Conservation (phyloP, 2,888 invertebrate species). For the Candidula unifasciata region DNA sequence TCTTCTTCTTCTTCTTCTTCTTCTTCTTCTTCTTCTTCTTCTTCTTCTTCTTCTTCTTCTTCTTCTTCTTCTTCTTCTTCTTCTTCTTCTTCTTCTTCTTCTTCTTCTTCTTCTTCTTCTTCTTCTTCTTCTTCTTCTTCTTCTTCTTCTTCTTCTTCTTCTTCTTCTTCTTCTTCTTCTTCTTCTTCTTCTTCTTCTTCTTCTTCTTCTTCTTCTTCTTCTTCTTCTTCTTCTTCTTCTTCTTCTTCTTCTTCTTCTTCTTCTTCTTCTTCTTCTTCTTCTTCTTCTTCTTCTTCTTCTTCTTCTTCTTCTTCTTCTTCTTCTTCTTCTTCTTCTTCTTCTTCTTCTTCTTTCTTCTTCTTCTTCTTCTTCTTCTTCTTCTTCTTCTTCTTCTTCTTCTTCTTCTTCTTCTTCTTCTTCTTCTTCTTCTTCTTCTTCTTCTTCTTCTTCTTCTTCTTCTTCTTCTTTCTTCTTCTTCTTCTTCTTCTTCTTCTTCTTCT, state of each 20-base stretch:
- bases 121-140: too few relatives aligned
- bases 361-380: not conserved
- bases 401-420: not conserved
- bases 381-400: not conserved
- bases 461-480: not conserved
- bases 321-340: not conserved
- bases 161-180: not conserved
- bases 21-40: not conserved
- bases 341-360: not conserved
- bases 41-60: not conserved
- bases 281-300: not conserved
- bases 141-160: too few relatives aligned
- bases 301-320: not conserved
- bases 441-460: not conserved
- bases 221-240: not conserved
- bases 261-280: not conserved
- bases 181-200: not conserved
- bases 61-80: not conserved
- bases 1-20: too few relatives aligned
- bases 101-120: too few relatives aligned
- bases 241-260: not conserved
- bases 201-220: not conserved
- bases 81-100: not conserved
- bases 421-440: not conserved
- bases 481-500: slow-evolving; percentile 1